A percentile compares a stretch with the other conserved stretches of the same genome.
Evolutionary conservation across 1,140 invertebrate genomes (phyloP).

Genomic region (Ridgeia piscesae): DNA sequence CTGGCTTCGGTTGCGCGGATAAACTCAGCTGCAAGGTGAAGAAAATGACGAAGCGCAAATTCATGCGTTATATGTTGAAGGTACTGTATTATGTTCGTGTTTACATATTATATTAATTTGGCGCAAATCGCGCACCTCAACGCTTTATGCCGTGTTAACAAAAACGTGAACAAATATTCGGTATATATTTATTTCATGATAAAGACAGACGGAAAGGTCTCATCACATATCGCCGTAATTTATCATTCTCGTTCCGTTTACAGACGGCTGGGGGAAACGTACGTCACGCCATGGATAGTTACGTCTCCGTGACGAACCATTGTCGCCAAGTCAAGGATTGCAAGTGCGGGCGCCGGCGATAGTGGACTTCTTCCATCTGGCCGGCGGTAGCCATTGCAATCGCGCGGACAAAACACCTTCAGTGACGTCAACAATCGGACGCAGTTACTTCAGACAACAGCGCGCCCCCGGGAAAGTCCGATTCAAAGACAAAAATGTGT

Average conservation of each 20-base stretch:
- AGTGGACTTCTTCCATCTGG: too few species aligned
- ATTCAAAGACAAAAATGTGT: too few species aligned
- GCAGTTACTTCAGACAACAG: neutral
- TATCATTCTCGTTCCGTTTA: neutral
- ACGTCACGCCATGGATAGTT: neutral
- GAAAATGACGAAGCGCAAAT: neutral
- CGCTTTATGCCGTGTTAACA: neutral
- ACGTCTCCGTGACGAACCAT: neutral
- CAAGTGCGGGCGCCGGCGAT: neutral
- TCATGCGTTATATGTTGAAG: neutral
- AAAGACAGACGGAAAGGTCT: too few species aligned
- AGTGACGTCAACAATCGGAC: neutral
- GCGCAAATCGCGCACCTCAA: neutral
- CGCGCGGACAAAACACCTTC: neutral
- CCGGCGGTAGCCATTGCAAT: neutral
- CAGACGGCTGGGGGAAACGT: neutral
- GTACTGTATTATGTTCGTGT: neutral
- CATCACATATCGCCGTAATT: too few species aligned
- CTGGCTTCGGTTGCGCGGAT: neutral
- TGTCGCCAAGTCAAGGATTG: neutral
- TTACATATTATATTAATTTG: neutral
- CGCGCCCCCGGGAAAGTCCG: too few species aligned
- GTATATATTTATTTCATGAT: too few species aligned
- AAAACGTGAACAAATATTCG: neutral
- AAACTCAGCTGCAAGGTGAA: neutral